These are phyloP conservation scores for Aplysia californica DNA, from an alignment of 1,140 invertebrate species.

Conservation along the genomic window DNA sequence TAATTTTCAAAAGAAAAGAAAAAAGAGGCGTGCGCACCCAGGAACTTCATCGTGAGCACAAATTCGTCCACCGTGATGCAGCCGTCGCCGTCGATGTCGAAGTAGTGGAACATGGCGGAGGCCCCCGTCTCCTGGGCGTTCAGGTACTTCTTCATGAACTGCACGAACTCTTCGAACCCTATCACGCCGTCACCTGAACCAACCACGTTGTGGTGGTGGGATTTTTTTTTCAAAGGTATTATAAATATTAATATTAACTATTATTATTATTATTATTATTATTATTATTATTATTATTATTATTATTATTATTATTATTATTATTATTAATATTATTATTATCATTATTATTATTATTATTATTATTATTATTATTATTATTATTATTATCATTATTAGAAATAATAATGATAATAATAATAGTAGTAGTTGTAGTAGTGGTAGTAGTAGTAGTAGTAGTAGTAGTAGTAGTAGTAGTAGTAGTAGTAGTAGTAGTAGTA, in stretches of 20 bases:
- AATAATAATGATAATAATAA: background rate
- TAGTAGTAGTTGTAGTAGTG: background rate
- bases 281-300: background rate
- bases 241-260: background rate
- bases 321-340: background rate
- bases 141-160: slow-evolving; percentile 10
- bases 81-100: slow-evolving; percentile 1
- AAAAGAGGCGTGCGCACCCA: too few relatives aligned
- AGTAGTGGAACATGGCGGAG: slow-evolving; percentile 7
- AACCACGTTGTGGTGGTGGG: background rate
- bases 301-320: background rate
- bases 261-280: background rate
- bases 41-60: background rate
- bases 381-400: too few relatives aligned
- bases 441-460: background rate
- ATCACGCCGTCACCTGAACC: background rate
- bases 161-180: slow-evolving; percentile 9
- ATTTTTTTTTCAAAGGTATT: background rate
- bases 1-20: too few relatives aligned
- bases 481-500: background rate
- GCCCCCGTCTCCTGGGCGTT: background rate
- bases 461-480: background rate
- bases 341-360: too few relatives aligned
- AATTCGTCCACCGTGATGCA: slow-evolving; percentile 1
- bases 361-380: too few relatives aligned